Evolutionary conservation across 2,888 invertebrate species (phyloP).

Genomic region (Meandrusa payeni): DNA sequence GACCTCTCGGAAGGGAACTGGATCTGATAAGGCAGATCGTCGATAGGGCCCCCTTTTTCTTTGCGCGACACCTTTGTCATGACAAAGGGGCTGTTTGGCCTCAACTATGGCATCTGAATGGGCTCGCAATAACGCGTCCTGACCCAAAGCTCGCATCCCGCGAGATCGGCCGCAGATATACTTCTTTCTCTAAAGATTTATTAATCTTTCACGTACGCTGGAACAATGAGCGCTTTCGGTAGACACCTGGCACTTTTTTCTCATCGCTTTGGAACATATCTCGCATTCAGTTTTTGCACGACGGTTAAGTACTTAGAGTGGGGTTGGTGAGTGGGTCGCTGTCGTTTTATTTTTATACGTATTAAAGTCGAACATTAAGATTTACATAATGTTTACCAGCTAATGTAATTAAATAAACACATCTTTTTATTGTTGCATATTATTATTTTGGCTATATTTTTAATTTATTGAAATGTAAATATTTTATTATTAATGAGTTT

Average conservation of each 20-base stretch:
- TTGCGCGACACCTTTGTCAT: slow-evolving; percentile 80
- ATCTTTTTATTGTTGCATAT: neutral
- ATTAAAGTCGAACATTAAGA: neutral
- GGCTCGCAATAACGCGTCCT: slow-evolving; percentile 78
- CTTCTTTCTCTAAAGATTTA: slow-evolving; percentile 74
- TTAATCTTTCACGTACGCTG: slow-evolving; percentile 73
- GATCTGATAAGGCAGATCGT: slow-evolving; percentile 78
- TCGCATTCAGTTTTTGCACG: slow-evolving; percentile 62
- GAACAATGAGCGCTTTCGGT: slow-evolving; percentile 75
- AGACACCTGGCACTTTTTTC: slow-evolving; percentile 77
- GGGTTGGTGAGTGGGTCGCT: slow-evolving; percentile 42
- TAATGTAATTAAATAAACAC: neutral
- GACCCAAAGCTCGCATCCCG: slow-evolving; percentile 70
- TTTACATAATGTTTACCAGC: neutral
- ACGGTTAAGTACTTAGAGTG: slow-evolving; percentile 53
- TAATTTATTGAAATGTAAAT: no score
- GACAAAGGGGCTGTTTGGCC: slow-evolving; percentile 78
- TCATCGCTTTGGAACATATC: slow-evolving; percentile 57
- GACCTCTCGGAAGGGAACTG: slow-evolving; percentile 77
- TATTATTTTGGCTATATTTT: no score
- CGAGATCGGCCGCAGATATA: slow-evolving; percentile 77
- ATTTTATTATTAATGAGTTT: no score
- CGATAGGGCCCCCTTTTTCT: slow-evolving; percentile 78
- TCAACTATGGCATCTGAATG: slow-evolving; percentile 77
- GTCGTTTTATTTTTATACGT: slow-evolving; percentile 5